These are phyloP conservation scores for Sphaerophoria taeniata DNA, from an alignment of 2,888 invertebrate genomes.

Conservation along the genomic window DNA sequence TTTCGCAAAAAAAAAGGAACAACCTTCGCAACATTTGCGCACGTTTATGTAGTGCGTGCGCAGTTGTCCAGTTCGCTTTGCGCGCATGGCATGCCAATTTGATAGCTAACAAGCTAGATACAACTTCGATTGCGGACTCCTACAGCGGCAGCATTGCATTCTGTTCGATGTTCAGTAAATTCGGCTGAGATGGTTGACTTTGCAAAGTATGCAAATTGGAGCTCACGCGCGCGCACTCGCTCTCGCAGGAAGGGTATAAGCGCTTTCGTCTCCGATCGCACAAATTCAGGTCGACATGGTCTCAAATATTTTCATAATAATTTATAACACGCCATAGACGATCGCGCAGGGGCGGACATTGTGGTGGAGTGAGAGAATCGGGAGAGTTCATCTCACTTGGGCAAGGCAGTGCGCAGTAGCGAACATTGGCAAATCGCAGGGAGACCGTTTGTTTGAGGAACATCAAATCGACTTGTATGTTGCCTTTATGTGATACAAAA, in stretches of 20 bases:
- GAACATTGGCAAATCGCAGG: slow-evolving; percentile 37
- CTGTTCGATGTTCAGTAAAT: background rate
- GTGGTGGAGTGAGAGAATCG: slow-evolving; percentile 25
- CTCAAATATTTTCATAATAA: slow-evolving; percentile 74
- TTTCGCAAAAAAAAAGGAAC: slow-evolving; percentile 44
- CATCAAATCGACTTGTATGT: background rate
- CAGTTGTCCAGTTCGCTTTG: slow-evolving; percentile 61
- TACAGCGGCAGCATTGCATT: slow-evolving; percentile 43
- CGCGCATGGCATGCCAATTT: slow-evolving; percentile 71
- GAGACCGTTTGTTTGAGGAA: slow-evolving; percentile 10
- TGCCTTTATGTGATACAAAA: slow-evolving; percentile 49
- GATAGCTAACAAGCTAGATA: slow-evolving; percentile 74
- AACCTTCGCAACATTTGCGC: slow-evolving; percentile 34
- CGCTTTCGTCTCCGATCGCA: too few species aligned
- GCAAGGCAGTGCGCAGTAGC: slow-evolving; percentile 66
- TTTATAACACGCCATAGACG: slow-evolving; percentile 65
- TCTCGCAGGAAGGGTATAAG: too few species aligned
- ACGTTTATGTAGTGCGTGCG: slow-evolving; percentile 61
- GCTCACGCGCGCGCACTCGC: slow-evolving; percentile 24
- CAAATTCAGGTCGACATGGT: slow-evolving; percentile 74
- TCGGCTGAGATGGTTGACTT: background rate
- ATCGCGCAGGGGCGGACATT: background rate
- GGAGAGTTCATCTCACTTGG: slow-evolving; percentile 57
- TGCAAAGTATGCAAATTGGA: slow-evolving; percentile 64
- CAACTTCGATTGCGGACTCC: slow-evolving; percentile 71